Percentiles rank a stretch among this genome's conserved stretches.
These are phyloP conservation scores for Cercopithecus diana DNA, from an alignment of 2,797 vertebrate genomes.

Conservation along the genomic window DNA sequence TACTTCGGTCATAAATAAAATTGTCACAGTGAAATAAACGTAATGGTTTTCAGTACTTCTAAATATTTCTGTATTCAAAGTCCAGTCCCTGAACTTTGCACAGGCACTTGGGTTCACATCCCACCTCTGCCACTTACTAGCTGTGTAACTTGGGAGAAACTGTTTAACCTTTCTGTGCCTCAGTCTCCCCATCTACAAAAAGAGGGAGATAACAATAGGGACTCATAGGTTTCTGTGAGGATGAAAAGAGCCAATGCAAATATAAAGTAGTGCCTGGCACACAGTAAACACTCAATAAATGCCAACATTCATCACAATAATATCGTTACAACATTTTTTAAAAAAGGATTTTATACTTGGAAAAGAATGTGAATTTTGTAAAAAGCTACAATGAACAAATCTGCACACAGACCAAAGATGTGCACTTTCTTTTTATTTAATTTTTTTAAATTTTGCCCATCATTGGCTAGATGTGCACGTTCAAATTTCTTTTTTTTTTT, in stretches of 20 bases:
- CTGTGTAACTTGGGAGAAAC: background rate
- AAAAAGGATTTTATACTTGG: background rate
- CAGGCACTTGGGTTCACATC: background rate
- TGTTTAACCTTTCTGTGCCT: background rate
- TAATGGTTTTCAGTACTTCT: background rate
- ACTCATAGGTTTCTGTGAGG: background rate
- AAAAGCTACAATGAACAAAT: background rate
- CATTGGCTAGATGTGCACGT: too few species aligned
- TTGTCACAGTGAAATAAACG: background rate
- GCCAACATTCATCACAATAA: accelerated
- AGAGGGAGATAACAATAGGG: background rate
- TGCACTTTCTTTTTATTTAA: background rate
- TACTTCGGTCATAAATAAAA: background rate
- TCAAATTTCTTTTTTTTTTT: too few species aligned
- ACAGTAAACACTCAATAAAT: accelerated
- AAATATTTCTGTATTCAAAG: background rate
- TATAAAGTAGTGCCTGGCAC: too few species aligned
- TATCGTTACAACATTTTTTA: background rate
- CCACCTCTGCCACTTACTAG: background rate
- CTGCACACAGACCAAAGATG: background rate
- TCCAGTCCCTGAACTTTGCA: background rate
- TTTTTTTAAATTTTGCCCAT: too few species aligned
- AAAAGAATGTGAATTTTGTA: background rate
- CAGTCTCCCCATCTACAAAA: background rate
- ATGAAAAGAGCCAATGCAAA: background rate